These are phyloP conservation scores for Oryzias javanicus DNA, from an alignment of 2,113 vertebrate species.

Conservation along the genomic window DNA sequence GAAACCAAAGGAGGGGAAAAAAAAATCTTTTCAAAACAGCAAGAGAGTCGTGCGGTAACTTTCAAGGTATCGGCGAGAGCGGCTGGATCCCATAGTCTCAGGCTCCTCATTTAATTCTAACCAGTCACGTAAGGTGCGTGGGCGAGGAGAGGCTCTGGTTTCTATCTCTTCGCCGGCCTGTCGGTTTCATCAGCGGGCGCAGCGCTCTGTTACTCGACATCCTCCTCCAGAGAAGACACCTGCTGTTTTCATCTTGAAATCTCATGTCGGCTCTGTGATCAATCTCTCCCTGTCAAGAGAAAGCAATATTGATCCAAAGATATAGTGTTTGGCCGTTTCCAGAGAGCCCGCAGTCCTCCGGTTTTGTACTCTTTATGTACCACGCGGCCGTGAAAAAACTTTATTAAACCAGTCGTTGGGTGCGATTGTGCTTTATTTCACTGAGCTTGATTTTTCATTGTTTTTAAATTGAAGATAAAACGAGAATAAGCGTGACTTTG, in stretches of 20 bases:
- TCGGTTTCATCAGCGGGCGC: slow-evolving; percentile 64
- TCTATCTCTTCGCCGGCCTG: slow-evolving; percentile 63
- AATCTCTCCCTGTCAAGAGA: slow-evolving; percentile 67
- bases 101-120: slow-evolving; percentile 56
- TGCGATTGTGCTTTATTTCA: not conserved
- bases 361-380: slow-evolving; percentile 23
- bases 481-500: slow-evolving; percentile 41
- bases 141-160: slow-evolving; percentile 59
- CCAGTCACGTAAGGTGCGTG: slow-evolving; percentile 65
- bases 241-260: slow-evolving; percentile 70
- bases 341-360: slow-evolving; percentile 23
- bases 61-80: slow-evolving; percentile 41
- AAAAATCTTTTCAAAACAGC: slow-evolving; percentile 48
- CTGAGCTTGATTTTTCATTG: no score
- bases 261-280: slow-evolving; percentile 63
- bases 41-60: slow-evolving; percentile 43
- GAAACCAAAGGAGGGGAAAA: slow-evolving; percentile 9
- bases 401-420: not conserved
- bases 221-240: slow-evolving; percentile 68
- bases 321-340: slow-evolving; percentile 27
- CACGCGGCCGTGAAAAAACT: slow-evolving; percentile 16
- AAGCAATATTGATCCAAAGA: slow-evolving; percentile 64
- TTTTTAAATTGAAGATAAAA: no score
- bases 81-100: slow-evolving; percentile 48
- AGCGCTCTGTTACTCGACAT: slow-evolving; percentile 63